phyloP scores from a whole-genome alignment of 2,888 invertebrate species.

The Plagiodera versicolora region DNA sequence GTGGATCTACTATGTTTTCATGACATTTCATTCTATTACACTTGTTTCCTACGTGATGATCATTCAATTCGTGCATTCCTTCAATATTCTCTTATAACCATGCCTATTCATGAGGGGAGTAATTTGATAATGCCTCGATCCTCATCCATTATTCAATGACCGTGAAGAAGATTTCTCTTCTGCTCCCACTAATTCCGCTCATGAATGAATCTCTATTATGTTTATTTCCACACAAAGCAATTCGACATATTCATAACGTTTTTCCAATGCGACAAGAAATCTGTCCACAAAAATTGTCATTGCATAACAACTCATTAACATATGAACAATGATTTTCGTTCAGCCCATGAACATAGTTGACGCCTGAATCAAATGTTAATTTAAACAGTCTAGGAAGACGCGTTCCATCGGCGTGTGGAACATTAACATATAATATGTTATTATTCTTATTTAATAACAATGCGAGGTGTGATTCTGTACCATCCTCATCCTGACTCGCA shows the following conservation, averaged over 20 bases:
- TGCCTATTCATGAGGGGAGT: too few species aligned
- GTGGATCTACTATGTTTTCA: too few species aligned
- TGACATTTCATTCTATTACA: too few species aligned
- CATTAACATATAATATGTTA: slow-evolving; percentile 57
- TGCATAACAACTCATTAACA: slow-evolving; percentile 46
- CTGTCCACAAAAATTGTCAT: slow-evolving; percentile 14
- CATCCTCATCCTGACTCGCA: slow-evolving; percentile 42
- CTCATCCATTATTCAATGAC: background rate
- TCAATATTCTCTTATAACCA: too few species aligned
- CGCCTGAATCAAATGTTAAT: slow-evolving; percentile 55
- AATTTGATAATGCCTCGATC: background rate
- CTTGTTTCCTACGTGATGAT: too few species aligned
- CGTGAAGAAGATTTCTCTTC: background rate
- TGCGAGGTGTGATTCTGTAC: slow-evolving; percentile 52
- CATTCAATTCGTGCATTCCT: too few species aligned
- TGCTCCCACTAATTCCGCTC: background rate
- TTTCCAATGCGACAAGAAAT: background rate
- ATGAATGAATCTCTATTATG: slow-evolving; percentile 8
- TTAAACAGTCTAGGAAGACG: slow-evolving; percentile 53
- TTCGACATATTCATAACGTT: slow-evolving; percentile 4
- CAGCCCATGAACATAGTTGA: slow-evolving; percentile 48
- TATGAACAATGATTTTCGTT: slow-evolving; percentile 55
- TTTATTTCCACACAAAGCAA: slow-evolving; percentile 9
- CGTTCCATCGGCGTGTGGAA: slow-evolving; percentile 51
- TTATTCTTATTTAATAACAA: slow-evolving; percentile 57